phyloP scores from a whole-genome alignment of 2,113 vertebrate genomes.

The Nycticryphes semicollaris region DNA sequence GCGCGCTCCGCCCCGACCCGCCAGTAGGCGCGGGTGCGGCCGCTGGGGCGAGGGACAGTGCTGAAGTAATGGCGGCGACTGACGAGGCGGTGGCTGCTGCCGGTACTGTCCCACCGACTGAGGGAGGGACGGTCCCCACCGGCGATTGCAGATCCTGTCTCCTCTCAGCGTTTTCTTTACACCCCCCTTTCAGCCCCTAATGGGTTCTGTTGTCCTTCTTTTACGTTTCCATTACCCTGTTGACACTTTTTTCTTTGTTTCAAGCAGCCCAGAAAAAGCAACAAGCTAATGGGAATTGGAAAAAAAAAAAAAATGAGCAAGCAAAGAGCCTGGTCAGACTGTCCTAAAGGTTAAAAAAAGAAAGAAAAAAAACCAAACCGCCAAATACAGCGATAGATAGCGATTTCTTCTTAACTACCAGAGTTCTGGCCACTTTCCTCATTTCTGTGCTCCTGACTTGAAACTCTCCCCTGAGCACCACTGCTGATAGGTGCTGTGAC shows the following conservation, averaged over 20 bases:
- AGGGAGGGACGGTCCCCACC: fast-evolving
- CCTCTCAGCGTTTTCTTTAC: too few relatives aligned
- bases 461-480: neutral
- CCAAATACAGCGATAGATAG: neutral
- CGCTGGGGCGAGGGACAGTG: fast-evolving
- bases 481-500: too few relatives aligned
- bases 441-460: neutral
- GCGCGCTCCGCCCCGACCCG: fast-evolving
- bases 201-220: neutral
- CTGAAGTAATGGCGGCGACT: neutral
- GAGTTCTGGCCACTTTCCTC: neutral
- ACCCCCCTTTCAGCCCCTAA: too few relatives aligned
- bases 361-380: neutral
- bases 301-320: neutral
- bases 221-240: neutral
- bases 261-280: neutral
- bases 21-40: fast-evolving
- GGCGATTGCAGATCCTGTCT: too few relatives aligned
- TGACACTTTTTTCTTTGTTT: neutral
- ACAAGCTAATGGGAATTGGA: neutral
- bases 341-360: neutral
- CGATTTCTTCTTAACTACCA: neutral
- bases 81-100: too few relatives aligned
- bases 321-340: neutral
- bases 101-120: too few relatives aligned